phyloP scores from a whole-genome alignment of 2,797 vertebrate genomes.

The Ispidina picta region DNA sequence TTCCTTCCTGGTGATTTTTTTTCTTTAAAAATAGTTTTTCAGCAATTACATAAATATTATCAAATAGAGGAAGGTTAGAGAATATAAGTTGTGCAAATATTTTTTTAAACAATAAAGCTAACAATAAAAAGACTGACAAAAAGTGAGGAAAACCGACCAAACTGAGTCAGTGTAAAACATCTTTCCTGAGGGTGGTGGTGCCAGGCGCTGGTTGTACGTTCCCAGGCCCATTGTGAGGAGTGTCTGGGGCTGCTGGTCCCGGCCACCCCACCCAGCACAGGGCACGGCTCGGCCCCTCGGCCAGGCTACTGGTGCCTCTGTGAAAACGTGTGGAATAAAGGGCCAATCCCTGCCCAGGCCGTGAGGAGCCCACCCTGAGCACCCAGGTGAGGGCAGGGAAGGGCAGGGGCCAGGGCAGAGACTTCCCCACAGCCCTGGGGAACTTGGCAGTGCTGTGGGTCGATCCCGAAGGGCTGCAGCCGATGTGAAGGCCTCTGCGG shows the following conservation, averaged over 20 bases:
- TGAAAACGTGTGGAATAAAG: fast-evolving
- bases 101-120: neutral
- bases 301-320: too few relatives aligned
- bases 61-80: neutral
- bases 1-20: neutral
- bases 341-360: neutral
- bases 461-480: too few relatives aligned
- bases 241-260: neutral
- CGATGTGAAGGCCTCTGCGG: too few relatives aligned
- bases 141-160: neutral
- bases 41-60: neutral
- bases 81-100: neutral
- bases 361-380: neutral
- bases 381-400: neutral
- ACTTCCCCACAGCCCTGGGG: neutral
- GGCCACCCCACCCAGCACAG: neutral
- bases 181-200: neutral
- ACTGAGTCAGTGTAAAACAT: too few relatives aligned
- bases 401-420: neutral
- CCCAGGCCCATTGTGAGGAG: neutral
- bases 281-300: neutral
- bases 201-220: fast-evolving
- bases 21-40: neutral
- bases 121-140: neutral
- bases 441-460: too few relatives aligned